A percentile compares a stretch with the other conserved stretches of the same genome.
Evolutionary conservation across 2,888 invertebrate genomes (phyloP).

Genomic region (Seira ritae): DNA sequence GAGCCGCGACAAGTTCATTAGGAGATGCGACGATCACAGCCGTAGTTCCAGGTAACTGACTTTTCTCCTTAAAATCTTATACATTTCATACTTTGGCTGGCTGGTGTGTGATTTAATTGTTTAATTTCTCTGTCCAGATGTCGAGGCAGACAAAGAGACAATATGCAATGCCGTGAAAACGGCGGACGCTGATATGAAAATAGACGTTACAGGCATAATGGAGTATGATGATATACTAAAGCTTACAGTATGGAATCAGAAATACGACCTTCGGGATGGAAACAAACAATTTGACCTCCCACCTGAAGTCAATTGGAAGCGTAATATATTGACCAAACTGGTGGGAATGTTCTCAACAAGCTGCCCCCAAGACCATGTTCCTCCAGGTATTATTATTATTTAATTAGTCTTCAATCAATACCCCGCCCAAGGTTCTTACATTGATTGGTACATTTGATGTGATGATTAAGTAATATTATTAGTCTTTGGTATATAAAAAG

Average conservation of each 20-base stretch:
- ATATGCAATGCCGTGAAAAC: slow-evolving; percentile 37
- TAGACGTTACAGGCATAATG: slow-evolving; percentile 38
- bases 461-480: too few relatives aligned
- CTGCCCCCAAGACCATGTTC: slow-evolving; percentile 38
- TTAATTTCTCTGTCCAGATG: slow-evolving; percentile 27
- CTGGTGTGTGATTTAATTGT: neutral
- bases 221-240: slow-evolving; percentile 53
- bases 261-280: slow-evolving; percentile 31
- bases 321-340: slow-evolving; percentile 24
- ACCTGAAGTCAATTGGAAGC: slow-evolving; percentile 48
- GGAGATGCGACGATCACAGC: neutral
- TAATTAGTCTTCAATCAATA: too few relatives aligned
- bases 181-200: slow-evolving; percentile 27
- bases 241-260: slow-evolving; percentile 48
- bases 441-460: too few relatives aligned
- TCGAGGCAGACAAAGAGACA: slow-evolving; percentile 30
- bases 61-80: neutral
- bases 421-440: too few relatives aligned
- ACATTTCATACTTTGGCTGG: neutral
- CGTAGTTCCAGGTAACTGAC: neutral
- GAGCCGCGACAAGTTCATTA: neutral
- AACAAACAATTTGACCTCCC: slow-evolving; percentile 16
- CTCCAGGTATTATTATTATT: too few relatives aligned
- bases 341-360: slow-evolving; percentile 28
- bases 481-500: too few relatives aligned